These are phyloP conservation scores for Turdus rufiventris DNA, from an alignment of 2,113 vertebrate genomes.

Conservation along the genomic window DNA sequence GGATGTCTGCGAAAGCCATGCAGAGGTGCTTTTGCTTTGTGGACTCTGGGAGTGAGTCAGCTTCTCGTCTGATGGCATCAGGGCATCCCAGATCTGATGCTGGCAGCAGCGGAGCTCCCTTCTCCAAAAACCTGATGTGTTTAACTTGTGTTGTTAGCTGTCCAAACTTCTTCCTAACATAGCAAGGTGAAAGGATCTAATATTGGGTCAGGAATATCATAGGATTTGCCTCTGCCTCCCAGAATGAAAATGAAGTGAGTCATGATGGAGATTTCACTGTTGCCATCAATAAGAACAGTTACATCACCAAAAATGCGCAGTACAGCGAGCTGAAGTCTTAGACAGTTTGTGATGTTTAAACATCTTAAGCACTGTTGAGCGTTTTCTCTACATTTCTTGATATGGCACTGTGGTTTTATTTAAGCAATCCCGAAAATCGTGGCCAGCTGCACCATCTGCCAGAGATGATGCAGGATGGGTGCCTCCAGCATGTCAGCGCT, in stretches of 20 bases:
- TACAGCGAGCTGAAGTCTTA: neutral
- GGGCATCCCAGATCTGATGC: neutral
- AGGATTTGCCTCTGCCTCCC: neutral
- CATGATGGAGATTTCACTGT: neutral
- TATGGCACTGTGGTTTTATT: slow-evolving; percentile 63
- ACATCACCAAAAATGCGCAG: slow-evolving; percentile 24
- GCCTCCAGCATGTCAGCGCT: slow-evolving; percentile 65
- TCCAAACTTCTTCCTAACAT: neutral
- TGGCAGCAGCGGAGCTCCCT: neutral
- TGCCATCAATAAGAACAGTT: neutral
- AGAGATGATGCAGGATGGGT: slow-evolving; percentile 65
- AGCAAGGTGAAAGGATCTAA: neutral
- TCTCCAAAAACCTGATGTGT: neutral
- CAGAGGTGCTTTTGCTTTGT: neutral
- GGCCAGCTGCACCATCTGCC: slow-evolving; percentile 68
- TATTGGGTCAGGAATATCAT: neutral
- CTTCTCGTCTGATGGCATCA: neutral
- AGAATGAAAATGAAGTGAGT: neutral
- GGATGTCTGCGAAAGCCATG: neutral
- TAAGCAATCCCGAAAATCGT: slow-evolving; percentile 62
- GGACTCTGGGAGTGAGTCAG: neutral
- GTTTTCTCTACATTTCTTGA: slow-evolving; percentile 58
- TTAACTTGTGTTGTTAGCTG: neutral
- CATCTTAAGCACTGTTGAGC: slow-evolving; percentile 63
- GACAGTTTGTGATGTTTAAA: slow-evolving; percentile 64